These are phyloP conservation scores for Picathartes gymnocephalus DNA, from an alignment of 2,113 vertebrate genomes.

Conservation along the genomic window DNA sequence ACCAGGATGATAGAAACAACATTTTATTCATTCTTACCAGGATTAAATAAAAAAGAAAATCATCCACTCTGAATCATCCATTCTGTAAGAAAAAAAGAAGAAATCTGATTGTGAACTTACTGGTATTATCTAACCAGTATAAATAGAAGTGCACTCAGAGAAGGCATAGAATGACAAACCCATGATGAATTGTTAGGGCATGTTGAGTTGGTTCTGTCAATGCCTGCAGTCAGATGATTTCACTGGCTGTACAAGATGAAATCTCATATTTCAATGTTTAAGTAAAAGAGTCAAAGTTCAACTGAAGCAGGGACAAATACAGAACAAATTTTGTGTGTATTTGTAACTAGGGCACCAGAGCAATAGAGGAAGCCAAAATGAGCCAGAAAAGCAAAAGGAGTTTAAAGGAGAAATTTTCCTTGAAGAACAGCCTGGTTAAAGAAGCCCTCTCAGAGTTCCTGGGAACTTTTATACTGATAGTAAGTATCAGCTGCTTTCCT, in stretches of 20 bases:
- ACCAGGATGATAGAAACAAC: neutral
- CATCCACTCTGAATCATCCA: no score
- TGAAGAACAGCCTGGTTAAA: slow-evolving; percentile 83
- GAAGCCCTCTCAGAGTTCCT: slow-evolving; percentile 92
- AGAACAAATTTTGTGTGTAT: slow-evolving; percentile 33
- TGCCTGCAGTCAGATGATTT: slow-evolving; percentile 40
- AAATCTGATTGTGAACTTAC: slow-evolving; percentile 14
- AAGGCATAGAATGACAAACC: slow-evolving; percentile 30
- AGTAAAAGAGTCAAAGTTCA: slow-evolving; percentile 68
- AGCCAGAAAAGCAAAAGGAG: slow-evolving; percentile 68
- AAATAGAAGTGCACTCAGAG: slow-evolving; percentile 33
- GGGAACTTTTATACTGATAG: slow-evolving; percentile 90
- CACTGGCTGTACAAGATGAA: slow-evolving; percentile 40
- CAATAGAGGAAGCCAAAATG: slow-evolving; percentile 70
- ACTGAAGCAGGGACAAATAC: slow-evolving; percentile 15
- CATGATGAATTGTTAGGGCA: slow-evolving; percentile 61
- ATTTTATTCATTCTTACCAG: neutral
- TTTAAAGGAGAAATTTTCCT: slow-evolving; percentile 78
- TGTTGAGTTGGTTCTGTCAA: slow-evolving; percentile 44
- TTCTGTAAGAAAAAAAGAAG: neutral
- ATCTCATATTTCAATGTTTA: slow-evolving; percentile 51
- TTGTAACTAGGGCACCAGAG: slow-evolving; percentile 42
- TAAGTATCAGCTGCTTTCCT: slow-evolving; percentile 80
- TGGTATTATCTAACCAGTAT: slow-evolving; percentile 42
- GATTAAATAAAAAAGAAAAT: neutral